Conservation (phyloP, 2,888 invertebrate species). For the Callimorpha dominula region DNA sequence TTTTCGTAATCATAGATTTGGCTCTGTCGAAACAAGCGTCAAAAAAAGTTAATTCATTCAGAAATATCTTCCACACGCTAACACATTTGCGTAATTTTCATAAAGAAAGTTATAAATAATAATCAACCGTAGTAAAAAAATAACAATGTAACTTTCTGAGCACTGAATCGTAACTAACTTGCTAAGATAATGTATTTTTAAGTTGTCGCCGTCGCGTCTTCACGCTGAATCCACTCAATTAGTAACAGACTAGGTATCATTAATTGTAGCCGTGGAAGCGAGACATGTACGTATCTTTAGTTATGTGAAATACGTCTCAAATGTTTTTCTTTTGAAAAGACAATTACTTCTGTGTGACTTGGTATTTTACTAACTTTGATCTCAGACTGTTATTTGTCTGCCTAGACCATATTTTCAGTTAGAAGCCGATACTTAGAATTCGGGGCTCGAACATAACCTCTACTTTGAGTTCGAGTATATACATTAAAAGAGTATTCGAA, state of each 20-base stretch:
- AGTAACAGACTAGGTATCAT: slow-evolving; percentile 67
- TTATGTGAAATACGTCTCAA: slow-evolving; percentile 8
- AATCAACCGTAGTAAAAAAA: slow-evolving; percentile 24
- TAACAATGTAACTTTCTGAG: slow-evolving; percentile 46
- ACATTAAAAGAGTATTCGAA: too few relatives aligned
- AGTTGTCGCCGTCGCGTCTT: slow-evolving; percentile 79
- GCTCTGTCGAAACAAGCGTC: too few relatives aligned
- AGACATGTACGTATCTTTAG: slow-evolving; percentile 2
- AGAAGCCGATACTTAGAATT: too few relatives aligned
- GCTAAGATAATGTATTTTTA: slow-evolving; percentile 80
- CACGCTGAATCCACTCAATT: slow-evolving; percentile 75
- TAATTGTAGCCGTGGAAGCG: slow-evolving; percentile 51
- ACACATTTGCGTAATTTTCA: slow-evolving; percentile 1
- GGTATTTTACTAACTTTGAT: background rate
- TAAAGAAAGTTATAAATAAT: slow-evolving; percentile 25
- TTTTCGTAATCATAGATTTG: too few relatives aligned
- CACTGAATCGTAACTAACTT: slow-evolving; percentile 66
- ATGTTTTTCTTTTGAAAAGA: slow-evolving; percentile 19
- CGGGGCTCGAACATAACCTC: too few relatives aligned
- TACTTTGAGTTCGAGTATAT: too few relatives aligned
- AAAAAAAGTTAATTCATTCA: too few relatives aligned
- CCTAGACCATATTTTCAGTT: too few relatives aligned
- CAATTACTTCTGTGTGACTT: background rate
- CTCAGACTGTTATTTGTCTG: too few relatives aligned
- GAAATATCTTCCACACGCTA: background rate